phyloP scores from a whole-genome alignment of 1,140 invertebrate genomes.

The Leptoteleia sp. region DNA sequence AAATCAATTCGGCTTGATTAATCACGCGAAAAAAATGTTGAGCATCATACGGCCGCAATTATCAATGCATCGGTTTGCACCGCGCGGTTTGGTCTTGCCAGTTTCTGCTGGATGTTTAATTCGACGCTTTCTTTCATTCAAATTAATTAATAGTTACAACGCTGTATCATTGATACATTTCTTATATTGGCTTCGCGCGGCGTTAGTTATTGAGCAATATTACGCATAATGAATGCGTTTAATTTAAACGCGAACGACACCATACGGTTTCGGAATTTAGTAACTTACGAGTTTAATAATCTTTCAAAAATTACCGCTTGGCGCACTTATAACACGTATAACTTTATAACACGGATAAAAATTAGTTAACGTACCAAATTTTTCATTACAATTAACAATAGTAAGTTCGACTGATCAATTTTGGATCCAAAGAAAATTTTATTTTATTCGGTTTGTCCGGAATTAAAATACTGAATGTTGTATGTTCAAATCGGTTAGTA shows the following conservation, averaged over 20 bases:
- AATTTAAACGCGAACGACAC: slow-evolving; percentile 39
- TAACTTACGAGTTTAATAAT: slow-evolving; percentile 7
- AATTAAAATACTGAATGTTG: no score
- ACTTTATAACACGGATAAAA: no score
- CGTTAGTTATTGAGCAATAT: slow-evolving; percentile 43
- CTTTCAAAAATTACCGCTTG: slow-evolving; percentile 20
- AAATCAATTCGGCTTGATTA: slow-evolving; percentile 7
- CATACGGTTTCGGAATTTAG: slow-evolving; percentile 11
- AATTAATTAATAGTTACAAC: slow-evolving; percentile 37
- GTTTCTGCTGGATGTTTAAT: slow-evolving; percentile 11
- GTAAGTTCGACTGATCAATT: no score
- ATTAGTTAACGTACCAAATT: no score
- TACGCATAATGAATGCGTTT: slow-evolving; percentile 52
- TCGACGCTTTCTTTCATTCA: slow-evolving; percentile 25
- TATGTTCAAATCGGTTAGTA: no score
- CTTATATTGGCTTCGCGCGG: slow-evolving; percentile 23
- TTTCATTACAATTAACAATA: no score
- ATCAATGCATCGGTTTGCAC: not conserved
- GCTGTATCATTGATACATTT: slow-evolving; percentile 29
- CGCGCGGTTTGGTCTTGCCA: slow-evolving; percentile 5
- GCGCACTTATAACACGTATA: no score
- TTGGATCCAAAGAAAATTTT: no score
- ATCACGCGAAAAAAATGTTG: slow-evolving; percentile 17
- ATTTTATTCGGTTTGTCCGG: no score
- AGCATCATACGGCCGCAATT: slow-evolving; percentile 2